These are phyloP conservation scores for Grantiella picta DNA, from an alignment of 2,113 vertebrate species.

Conservation along the genomic window DNA sequence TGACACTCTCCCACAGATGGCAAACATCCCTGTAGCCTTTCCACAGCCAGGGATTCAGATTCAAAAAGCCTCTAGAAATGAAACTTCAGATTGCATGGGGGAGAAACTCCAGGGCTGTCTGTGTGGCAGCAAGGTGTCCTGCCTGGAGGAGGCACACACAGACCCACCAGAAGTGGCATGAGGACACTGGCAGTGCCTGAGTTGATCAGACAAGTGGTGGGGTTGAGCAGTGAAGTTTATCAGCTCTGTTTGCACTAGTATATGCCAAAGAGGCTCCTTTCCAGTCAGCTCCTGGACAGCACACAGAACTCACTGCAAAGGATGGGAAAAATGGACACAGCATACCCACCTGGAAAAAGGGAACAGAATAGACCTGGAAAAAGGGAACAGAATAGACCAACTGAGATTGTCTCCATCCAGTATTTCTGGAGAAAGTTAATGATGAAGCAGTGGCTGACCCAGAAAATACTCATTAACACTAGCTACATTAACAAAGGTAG, in stretches of 20 bases:
- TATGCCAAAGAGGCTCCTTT: background rate
- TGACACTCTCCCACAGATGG: background rate
- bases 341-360: background rate
- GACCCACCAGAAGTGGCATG: background rate
- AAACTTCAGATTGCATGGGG: background rate
- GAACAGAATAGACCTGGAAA: background rate
- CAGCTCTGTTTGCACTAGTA: background rate
- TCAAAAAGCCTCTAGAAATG: background rate
- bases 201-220: background rate
- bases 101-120: background rate
- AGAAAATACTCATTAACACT: background rate
- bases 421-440: background rate
- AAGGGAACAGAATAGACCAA: background rate
- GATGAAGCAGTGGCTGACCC: slow-evolving; percentile 5
- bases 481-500: background rate
- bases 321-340: background rate
- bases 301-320: background rate
- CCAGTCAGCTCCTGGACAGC: background rate
- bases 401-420: background rate
- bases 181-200: background rate
- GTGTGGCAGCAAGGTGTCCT: background rate
- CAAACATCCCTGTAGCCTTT: background rate
- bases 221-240: background rate
- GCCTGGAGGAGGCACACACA: background rate
- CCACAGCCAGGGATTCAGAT: background rate